Evolutionary conservation across 2,797 vertebrate species (phyloP), one percentile per base, ranked within the genome.

Genomic region (Bryconaethiops microstoma): DNA sequence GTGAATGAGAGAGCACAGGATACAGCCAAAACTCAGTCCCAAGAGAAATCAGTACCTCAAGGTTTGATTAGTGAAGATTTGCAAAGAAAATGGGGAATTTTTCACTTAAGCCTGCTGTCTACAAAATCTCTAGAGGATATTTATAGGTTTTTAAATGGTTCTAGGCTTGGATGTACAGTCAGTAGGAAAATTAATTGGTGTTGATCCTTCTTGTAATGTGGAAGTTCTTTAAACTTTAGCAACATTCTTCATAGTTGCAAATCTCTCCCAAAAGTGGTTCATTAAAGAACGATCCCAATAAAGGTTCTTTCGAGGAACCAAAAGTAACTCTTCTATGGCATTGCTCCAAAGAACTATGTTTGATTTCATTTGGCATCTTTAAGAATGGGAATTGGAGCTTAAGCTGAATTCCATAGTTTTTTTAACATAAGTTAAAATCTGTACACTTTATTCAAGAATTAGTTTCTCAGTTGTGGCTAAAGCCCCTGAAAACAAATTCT

Each of bases 401-500:
- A 54, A 17, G 5, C n/a, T 29, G 39, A 8, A 67, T 75, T 69
- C 8, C 12, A 23, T 21, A 52, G 0, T 39, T 52, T 21, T 40
- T 75, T 75, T 19, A 10, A 13, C 1, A 9, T 21, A 52, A 76
- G 72, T 16, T 16, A 23, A 50, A 23, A 54, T 35, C 4, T 71
- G 39, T 17, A 57, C 23, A 13, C 13, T 69, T 68, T 52, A 60
- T 64, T 65, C 40, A 42, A 70, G 21, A 60, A 63, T 69, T 69
- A 16, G 25, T 75, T 50, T 70, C 39, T 19, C 1, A 62, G 74
- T 19, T 67, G 17, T 10, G 54, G 45, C 63, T 74, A 80, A 79
- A 83, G 71, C 64, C 59, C 77, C 10, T 25, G 60, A 69, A 79
- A 5, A 45, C 1, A 16, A 8, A 59, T 79, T 81, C 63, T 70